Conservation (phyloP, 2,797 vertebrate species). For the Psittacula derbiana region DNA sequence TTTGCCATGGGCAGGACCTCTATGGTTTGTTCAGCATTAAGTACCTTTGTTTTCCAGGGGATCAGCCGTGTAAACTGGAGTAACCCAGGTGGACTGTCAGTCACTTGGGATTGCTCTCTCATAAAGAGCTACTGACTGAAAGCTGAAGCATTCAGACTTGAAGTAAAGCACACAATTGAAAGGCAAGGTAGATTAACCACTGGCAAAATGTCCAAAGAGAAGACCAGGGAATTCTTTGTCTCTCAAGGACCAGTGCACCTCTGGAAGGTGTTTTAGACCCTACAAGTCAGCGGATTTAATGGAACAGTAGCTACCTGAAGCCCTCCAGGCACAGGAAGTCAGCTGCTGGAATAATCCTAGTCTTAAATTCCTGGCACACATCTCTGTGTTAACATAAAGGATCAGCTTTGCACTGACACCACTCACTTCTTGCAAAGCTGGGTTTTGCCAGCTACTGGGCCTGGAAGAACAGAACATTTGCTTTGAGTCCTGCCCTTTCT, state of each 20-base stretch:
- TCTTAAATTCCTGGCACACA: background rate
- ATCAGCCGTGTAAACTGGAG: background rate
- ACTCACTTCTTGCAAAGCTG: background rate
- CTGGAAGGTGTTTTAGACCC: background rate
- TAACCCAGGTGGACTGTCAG: background rate
- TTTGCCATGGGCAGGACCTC: background rate
- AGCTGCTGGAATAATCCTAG: background rate
- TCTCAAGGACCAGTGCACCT: conserved; percentile 5
- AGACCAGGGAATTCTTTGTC: background rate
- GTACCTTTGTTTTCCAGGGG: background rate
- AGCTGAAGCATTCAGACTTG: conserved; percentile 5
- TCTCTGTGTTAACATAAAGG: background rate
- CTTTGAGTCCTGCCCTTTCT: background rate
- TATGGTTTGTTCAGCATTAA: background rate
- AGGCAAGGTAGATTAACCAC: conserved; percentile 22
- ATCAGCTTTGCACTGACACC: background rate
- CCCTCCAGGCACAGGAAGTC: background rate
- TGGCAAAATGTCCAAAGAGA: background rate
- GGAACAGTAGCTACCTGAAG: background rate
- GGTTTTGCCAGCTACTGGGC: background rate
- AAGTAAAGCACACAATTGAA: background rate
- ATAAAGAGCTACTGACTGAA: background rate
- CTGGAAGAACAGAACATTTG: background rate
- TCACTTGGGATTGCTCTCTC: conserved; percentile 16
- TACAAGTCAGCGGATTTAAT: background rate